Evolutionary conservation across 2,797 vertebrate genomes (phyloP), one percentile per base, ranked within the genome.

Genomic region (Myotis findleyi): DNA sequence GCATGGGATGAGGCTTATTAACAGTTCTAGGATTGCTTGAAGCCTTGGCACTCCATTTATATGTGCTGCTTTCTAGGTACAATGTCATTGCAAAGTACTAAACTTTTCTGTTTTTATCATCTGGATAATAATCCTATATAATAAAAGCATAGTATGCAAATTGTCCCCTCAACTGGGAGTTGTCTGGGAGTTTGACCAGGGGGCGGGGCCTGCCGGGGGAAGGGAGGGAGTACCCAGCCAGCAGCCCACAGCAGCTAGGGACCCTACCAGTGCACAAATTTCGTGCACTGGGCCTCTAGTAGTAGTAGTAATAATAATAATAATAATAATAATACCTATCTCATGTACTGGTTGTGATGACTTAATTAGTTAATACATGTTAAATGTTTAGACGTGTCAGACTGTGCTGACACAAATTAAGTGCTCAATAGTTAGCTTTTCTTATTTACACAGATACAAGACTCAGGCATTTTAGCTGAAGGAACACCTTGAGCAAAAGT

Each of bases 351-450:
- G 36, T 71, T 93, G 6, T 81, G 72, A 82, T 57, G 21, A 72
- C 88, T 93, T 75, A 89, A 68, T 76, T 91, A 93, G 41, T 62
- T 94, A 85, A 86, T 73, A 49, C 12, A 49, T 80, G 49, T 66
- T 88, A 47, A 75, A 2, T 88, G 25, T 84, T 95, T 84, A 87
- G 73, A 66, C 47, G 49, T 68, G n/a, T 76, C 38, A 76, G n/a
- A 85, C 53, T 5, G 18, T 81, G 57, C 59, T 59, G 33, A 41
- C 69, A 95, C 83, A 90, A 84, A 87, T 80, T 62, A 87, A 94
- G 33, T 87, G 30, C 47, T 85, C 69, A 69, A 0, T 57, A 83
- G 92, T 75, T 89, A 89, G 17, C 38, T 77, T 88, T 71, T 76
- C 53, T 80, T 91, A 49, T 93, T 93, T 93, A 64, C n/a, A 55